Conservation (phyloP, 2,888 invertebrate genomes). For the Polydrusus tereticollis region DNA sequence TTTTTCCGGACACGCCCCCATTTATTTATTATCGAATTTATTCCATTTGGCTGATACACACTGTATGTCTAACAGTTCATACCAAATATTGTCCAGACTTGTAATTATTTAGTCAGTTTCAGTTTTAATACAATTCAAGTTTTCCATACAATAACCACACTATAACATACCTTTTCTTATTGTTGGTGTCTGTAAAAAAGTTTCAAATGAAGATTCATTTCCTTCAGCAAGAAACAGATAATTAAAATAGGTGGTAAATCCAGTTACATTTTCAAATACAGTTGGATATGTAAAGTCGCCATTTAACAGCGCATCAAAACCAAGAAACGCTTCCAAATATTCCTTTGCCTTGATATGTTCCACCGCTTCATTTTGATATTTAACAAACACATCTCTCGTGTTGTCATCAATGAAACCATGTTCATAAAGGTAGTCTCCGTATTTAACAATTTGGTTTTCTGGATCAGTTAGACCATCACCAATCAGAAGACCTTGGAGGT, state of each 20-base stretch:
- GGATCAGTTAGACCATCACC: slow-evolving; percentile 74
- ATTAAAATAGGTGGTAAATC: slow-evolving; percentile 29
- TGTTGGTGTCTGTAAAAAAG: slow-evolving; percentile 28
- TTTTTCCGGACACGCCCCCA: too few relatives aligned
- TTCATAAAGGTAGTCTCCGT: slow-evolving; percentile 80
- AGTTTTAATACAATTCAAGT: too few relatives aligned
- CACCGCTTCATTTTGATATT: slow-evolving; percentile 71
- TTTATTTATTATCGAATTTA: too few relatives aligned
- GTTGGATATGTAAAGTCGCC: slow-evolving; percentile 73
- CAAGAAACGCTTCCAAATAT: slow-evolving; percentile 78
- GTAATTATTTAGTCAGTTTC: too few relatives aligned
- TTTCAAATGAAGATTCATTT: slow-evolving; percentile 12
- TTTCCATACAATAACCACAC: not conserved
- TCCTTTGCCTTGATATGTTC: slow-evolving; percentile 75
- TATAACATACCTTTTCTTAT: slow-evolving; percentile 33
- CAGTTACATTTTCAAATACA: slow-evolving; percentile 75
- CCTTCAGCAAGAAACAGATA: slow-evolving; percentile 7
- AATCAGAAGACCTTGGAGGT: slow-evolving; percentile 67
- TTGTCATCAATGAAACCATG: slow-evolving; percentile 77
- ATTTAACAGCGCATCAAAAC: slow-evolving; percentile 80
- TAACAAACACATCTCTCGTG: slow-evolving; percentile 72
- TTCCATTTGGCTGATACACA: too few relatives aligned
- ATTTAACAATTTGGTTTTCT: slow-evolving; percentile 73
- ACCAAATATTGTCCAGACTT: too few relatives aligned
- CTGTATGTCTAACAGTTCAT: too few relatives aligned